Evolutionary conservation across 2,888 invertebrate species (phyloP).

Genomic region (Monopis laevigella): DNA sequence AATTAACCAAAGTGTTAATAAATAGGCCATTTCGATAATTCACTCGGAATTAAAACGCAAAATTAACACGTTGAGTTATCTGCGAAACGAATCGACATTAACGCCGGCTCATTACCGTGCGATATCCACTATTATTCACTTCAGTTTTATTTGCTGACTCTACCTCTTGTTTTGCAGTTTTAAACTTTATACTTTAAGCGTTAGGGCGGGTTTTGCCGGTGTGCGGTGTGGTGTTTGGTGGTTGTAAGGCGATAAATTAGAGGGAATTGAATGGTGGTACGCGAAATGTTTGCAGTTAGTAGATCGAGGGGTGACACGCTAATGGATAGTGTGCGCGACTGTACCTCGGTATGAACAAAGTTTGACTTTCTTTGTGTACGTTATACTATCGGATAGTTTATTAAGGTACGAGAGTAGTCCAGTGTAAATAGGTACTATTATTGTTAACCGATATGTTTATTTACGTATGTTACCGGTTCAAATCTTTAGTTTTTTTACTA

Average conservation of each 20-base stretch:
- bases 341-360: slow-evolving; percentile 8
- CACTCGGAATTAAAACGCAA: not conserved
- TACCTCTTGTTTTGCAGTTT: too few relatives aligned
- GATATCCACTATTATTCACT: slow-evolving; percentile 5
- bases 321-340: slow-evolving; percentile 6
- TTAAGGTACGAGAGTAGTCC: too few relatives aligned
- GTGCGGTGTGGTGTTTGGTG: not conserved
- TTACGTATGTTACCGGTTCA: too few relatives aligned
- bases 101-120: slow-evolving; percentile 7
- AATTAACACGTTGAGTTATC: not conserved
- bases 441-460: too few relatives aligned
- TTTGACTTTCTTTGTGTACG: too few relatives aligned
- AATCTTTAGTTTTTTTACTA: too few relatives aligned
- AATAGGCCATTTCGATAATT: too few relatives aligned
- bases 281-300: slow-evolving; percentile 11
- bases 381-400: too few relatives aligned
- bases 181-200: slow-evolving; percentile 10
- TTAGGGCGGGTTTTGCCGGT: slow-evolving; percentile 15
- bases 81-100: slow-evolving; percentile 13
- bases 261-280: slow-evolving; percentile 16
- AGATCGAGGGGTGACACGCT: slow-evolving; percentile 10
- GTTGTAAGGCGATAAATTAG: slow-evolving; percentile 16
- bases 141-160: not conserved
- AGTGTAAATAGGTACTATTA: too few relatives aligned
- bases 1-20: too few relatives aligned